These are phyloP conservation scores for Polydrusus pterygomalis DNA, from an alignment of 2,888 invertebrate species.

Conservation along the genomic window DNA sequence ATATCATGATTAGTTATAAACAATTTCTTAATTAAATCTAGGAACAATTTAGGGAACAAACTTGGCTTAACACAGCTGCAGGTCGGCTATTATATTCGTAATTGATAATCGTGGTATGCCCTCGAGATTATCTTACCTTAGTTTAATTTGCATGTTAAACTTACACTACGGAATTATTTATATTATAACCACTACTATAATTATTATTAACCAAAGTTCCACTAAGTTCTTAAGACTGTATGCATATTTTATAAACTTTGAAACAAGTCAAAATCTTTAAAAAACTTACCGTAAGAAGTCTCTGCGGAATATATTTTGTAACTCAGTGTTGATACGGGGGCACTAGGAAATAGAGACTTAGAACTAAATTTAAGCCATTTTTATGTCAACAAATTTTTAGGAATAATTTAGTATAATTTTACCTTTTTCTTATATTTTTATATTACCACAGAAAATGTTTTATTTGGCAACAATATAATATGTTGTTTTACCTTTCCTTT, in stretches of 20 bases:
- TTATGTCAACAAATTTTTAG: no score
- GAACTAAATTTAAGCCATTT: no score
- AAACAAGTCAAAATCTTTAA: no score
- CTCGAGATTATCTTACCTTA: slow-evolving; percentile 18
- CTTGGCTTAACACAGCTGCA: slow-evolving; percentile 21
- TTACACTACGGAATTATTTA: slow-evolving; percentile 2
- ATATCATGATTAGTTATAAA: neutral
- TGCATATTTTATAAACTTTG: neutral
- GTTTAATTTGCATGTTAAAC: slow-evolving; percentile 20
- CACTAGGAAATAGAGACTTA: no score
- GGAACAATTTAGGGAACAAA: slow-evolving; percentile 23
- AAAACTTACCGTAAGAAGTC: no score
- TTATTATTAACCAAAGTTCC: neutral
- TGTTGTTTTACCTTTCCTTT: no score
- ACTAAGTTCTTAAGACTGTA: neutral
- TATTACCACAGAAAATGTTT: no score
- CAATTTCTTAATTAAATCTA: slow-evolving; percentile 12
- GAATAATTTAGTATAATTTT: no score
- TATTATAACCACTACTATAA: neutral
- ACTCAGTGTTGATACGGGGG: no score
- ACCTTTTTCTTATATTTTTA: no score
- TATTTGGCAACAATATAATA: no score
- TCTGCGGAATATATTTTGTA: no score
- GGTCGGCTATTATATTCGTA: slow-evolving; percentile 26
- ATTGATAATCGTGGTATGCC: slow-evolving; percentile 23